Evolutionary conservation across 2,888 invertebrate species (phyloP).

Genomic region (Exephanes ischioxanthus): DNA sequence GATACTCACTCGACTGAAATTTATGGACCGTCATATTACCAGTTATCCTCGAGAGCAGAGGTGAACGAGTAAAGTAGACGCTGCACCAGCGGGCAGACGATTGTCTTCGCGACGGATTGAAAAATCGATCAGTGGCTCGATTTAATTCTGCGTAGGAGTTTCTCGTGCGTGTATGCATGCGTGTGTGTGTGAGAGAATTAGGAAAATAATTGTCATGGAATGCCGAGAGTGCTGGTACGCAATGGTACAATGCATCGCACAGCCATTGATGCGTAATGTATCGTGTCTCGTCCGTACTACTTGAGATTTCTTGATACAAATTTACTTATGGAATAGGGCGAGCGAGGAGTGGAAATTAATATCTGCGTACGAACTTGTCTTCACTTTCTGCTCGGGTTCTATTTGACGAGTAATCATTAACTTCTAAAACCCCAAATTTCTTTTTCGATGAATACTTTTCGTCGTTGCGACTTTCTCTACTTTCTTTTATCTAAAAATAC

Average conservation of each 20-base stretch:
- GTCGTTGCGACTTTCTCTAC: too few species aligned
- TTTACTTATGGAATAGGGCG: not conserved
- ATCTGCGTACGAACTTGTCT: not conserved
- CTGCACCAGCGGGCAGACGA: not conserved
- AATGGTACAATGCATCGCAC: slow-evolving; percentile 15
- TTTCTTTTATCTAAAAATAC: too few species aligned
- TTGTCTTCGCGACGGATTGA: slow-evolving; percentile 2
- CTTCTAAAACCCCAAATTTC: too few species aligned
- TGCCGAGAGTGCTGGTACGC: slow-evolving; percentile 17
- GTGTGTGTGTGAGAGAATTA: slow-evolving; percentile 7
- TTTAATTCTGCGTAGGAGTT: not conserved
- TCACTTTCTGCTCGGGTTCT: too few species aligned
- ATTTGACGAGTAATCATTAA: too few species aligned
- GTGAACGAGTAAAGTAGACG: not conserved
- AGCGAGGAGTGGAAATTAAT: not conserved
- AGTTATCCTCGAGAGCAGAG: not conserved
- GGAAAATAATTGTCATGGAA: slow-evolving; percentile 19
- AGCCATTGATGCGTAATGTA: not conserved
- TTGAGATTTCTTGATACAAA: too few species aligned
- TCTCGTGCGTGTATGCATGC: not conserved
- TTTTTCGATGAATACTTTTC: too few species aligned
- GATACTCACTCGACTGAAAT: not conserved
- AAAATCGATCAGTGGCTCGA: slow-evolving; percentile 26
- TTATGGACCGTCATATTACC: not conserved
- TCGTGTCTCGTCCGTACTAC: not conserved